Percentiles rank a stretch among this genome's conserved stretches.
These are phyloP conservation scores for Nematopogon swammerdamellus DNA, from an alignment of 2,888 invertebrate genomes.

Conservation along the genomic window DNA sequence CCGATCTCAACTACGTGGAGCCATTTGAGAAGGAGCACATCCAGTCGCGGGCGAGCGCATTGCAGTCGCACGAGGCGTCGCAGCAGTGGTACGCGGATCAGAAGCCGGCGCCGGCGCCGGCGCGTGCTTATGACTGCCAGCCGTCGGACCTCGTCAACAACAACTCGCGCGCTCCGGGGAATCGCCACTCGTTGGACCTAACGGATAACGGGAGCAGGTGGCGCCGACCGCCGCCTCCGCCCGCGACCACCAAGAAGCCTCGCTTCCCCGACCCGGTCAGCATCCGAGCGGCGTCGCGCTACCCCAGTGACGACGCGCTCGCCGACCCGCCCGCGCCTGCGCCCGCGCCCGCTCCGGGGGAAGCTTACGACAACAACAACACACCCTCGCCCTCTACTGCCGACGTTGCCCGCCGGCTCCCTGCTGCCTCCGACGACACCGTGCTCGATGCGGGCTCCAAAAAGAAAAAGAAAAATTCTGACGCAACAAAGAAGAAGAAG, in stretches of 20 bases:
- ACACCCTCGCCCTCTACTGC: slow-evolving; percentile 26
- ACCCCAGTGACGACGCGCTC: slow-evolving; percentile 27
- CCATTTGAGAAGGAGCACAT: slow-evolving; percentile 49
- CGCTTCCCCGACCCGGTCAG: slow-evolving; percentile 46
- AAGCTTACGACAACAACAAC: slow-evolving; percentile 28
- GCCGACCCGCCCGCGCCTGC: slow-evolving; percentile 4
- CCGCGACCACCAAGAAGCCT: slow-evolving; percentile 38
- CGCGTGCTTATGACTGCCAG: background rate
- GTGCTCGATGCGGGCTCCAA: slow-evolving; percentile 40
- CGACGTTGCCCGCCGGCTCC: slow-evolving; percentile 14
- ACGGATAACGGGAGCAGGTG: slow-evolving; percentile 3
- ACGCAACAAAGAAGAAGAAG: slow-evolving; percentile 37
- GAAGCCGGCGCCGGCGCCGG: slow-evolving; percentile 26
- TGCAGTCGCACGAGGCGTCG: slow-evolving; percentile 38
- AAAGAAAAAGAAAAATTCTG: slow-evolving; percentile 39
- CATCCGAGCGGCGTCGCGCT: slow-evolving; percentile 46
- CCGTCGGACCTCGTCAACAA: background rate
- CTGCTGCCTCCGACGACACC: slow-evolving; percentile 48
- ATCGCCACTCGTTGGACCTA: slow-evolving; percentile 1
- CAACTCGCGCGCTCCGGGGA: background rate
- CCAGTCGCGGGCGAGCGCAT: slow-evolving; percentile 45
- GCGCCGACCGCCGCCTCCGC: slow-evolving; percentile 41
- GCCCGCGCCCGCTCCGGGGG: too few relatives aligned
- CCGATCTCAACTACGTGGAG: slow-evolving; percentile 47
- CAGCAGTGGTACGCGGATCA: slow-evolving; percentile 31